Conservation (phyloP, 1,140 invertebrate genomes). For the Drosophila navojoa region DNA sequence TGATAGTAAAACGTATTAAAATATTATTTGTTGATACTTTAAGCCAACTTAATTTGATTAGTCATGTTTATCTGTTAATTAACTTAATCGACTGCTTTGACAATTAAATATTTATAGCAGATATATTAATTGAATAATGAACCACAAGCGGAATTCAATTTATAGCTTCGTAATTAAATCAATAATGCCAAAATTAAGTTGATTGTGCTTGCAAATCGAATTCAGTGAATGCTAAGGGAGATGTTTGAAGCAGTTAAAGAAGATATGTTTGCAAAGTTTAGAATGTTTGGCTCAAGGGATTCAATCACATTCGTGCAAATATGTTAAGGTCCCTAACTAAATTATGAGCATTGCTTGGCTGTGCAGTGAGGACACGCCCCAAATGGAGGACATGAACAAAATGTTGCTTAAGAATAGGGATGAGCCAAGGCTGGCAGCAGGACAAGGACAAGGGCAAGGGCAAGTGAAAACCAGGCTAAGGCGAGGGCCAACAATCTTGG, state of each 20-base stretch:
- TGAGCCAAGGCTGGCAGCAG: slow-evolving; percentile 15
- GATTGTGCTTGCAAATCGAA: not conserved
- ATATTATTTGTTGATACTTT: too few relatives aligned
- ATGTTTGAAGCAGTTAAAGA: not conserved
- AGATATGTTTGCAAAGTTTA: slow-evolving; percentile 1
- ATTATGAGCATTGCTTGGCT: slow-evolving; percentile 65
- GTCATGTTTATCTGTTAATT: too few relatives aligned
- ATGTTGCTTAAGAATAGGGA: slow-evolving; percentile 21
- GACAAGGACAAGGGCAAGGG: not conserved
- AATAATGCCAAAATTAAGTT: too few relatives aligned
- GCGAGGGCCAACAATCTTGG: slow-evolving; percentile 23
- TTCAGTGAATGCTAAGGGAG: not conserved
- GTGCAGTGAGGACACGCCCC: slow-evolving; percentile 33
- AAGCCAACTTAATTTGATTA: too few relatives aligned
- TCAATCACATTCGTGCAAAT: slow-evolving; percentile 33
- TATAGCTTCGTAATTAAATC: too few relatives aligned
- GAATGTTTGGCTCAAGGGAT: slow-evolving; percentile 16
- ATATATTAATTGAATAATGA: too few relatives aligned
- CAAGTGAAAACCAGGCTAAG: not conserved
- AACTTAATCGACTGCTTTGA: too few relatives aligned
- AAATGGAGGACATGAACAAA: slow-evolving; percentile 10
- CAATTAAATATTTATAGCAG: too few relatives aligned
- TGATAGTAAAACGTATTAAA: too few relatives aligned
- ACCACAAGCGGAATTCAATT: too few relatives aligned
- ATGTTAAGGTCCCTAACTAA: slow-evolving; percentile 43